phyloP scores from a whole-genome alignment of 1,140 invertebrate species.

The Drosophila lowei region DNA sequence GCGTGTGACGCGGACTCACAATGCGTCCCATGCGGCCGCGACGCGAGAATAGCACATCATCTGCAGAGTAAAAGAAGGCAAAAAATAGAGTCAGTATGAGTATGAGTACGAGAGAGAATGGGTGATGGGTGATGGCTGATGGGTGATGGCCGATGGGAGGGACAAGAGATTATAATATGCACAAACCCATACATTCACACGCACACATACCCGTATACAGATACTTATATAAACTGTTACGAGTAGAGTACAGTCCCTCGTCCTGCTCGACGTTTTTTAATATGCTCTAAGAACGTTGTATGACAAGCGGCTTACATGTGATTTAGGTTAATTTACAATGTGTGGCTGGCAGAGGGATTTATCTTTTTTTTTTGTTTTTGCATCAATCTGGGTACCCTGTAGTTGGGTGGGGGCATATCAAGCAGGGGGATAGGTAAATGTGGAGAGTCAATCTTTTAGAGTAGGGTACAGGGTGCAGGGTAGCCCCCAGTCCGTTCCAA shows the following conservation, averaged over 20 bases:
- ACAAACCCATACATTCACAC: conserved; percentile 17
- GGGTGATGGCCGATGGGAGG: conserved; percentile 40
- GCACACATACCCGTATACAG: background rate
- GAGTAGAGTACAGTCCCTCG: conserved; percentile 16
- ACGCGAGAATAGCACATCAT: conserved; percentile 84
- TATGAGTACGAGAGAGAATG: background rate
- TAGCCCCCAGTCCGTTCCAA: no score
- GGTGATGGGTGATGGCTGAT: conserved; percentile 23
- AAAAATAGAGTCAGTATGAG: background rate
- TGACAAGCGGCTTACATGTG: conserved; percentile 73
- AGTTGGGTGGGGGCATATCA: background rate
- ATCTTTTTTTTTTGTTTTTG: conserved; percentile 22
- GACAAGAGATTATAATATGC: conserved; percentile 48
- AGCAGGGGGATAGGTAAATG: background rate
- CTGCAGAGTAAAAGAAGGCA: conserved; percentile 46
- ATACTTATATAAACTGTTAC: conserved; percentile 22
- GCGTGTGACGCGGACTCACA: conserved; percentile 91
- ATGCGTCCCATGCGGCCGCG: conserved; percentile 86
- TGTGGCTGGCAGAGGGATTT: conserved; percentile 26
- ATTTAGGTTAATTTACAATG: conserved; percentile 78
- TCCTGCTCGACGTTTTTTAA: conserved; percentile 63
- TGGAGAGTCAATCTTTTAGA: no score
- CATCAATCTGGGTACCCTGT: conserved; percentile 2
- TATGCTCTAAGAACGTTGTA: conserved; percentile 71
- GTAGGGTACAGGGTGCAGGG: no score